phyloP scores from a whole-genome alignment of 37 sponge, comb jelly and placozoan species.

The Ephydatia muelleri region DNA sequence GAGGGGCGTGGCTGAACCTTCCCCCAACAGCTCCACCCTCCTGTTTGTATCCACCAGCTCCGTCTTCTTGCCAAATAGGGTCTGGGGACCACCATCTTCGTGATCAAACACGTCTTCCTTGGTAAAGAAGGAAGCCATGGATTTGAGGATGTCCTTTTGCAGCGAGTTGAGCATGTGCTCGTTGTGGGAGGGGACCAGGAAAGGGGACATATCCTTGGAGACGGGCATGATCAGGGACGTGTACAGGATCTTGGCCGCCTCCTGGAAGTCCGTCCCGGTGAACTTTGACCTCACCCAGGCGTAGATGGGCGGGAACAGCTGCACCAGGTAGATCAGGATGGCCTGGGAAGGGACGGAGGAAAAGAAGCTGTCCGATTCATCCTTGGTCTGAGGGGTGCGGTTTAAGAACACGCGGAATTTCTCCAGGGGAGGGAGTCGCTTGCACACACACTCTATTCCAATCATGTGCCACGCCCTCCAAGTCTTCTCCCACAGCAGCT shows the following conservation, averaged over 20 bases:
- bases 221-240: constrained; percentile 48
- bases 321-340: constrained; percentile 49
- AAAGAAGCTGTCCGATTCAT: constrained; percentile 24
- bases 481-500: constrained; percentile 41
- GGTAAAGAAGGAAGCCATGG: constrained; percentile 34
- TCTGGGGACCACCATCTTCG: neutral
- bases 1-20: constrained; percentile 4
- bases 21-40: neutral
- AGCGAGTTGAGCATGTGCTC: constrained; percentile 55
- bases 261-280: constrained; percentile 9
- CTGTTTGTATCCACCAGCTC: constrained; percentile 8
- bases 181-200: constrained; percentile 66
- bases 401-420: constrained; percentile 3
- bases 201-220: constrained; percentile 78
- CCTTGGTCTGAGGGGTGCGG: neutral
- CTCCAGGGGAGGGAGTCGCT: neutral
- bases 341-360: constrained; percentile 51
- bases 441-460: constrained; percentile 21
- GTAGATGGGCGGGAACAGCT: constrained; percentile 33
- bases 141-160: constrained; percentile 50
- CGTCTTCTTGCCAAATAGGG: neutral
- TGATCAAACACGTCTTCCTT: constrained; percentile 12
- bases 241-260: constrained; percentile 6
- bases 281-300: constrained; percentile 13
- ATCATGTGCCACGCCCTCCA: constrained; percentile 50